Evolutionary conservation across 2,113 vertebrate species (phyloP).

Genomic region (Raja brachyura): DNA sequence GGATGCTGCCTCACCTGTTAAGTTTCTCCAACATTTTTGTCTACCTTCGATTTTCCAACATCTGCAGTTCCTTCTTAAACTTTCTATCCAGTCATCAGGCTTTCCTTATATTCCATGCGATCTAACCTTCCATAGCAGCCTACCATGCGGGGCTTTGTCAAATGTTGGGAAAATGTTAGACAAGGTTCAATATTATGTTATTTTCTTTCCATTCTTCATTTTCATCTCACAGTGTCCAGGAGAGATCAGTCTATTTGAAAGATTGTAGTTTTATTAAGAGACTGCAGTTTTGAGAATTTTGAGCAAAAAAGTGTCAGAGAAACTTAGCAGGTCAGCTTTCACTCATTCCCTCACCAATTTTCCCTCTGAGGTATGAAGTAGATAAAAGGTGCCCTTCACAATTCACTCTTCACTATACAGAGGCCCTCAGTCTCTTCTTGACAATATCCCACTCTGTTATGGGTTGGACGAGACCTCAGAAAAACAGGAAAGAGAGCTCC

Average conservation of each 20-base stretch:
- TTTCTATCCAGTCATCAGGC: too few species aligned
- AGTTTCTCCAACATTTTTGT: too few species aligned
- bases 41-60: too few species aligned
- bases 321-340: background rate
- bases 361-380: background rate
- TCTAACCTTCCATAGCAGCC: too few species aligned
- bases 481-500: background rate
- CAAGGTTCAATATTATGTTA: background rate
- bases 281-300: too few species aligned
- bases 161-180: too few species aligned
- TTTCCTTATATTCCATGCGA: too few species aligned
- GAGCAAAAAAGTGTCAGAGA: too few species aligned
- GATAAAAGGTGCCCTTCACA: background rate
- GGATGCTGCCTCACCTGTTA: too few species aligned
- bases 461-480: background rate
- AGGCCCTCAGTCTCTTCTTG: background rate
- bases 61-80: too few species aligned
- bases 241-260: background rate
- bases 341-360: background rate
- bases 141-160: too few species aligned
- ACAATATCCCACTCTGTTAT: background rate
- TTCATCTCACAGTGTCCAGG: background rate
- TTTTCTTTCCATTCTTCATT: background rate
- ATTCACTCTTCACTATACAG: background rate
- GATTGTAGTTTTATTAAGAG: too few species aligned